phyloP scores from a whole-genome alignment of 2,797 vertebrate genomes.

The Acanthis flammea region DNA sequence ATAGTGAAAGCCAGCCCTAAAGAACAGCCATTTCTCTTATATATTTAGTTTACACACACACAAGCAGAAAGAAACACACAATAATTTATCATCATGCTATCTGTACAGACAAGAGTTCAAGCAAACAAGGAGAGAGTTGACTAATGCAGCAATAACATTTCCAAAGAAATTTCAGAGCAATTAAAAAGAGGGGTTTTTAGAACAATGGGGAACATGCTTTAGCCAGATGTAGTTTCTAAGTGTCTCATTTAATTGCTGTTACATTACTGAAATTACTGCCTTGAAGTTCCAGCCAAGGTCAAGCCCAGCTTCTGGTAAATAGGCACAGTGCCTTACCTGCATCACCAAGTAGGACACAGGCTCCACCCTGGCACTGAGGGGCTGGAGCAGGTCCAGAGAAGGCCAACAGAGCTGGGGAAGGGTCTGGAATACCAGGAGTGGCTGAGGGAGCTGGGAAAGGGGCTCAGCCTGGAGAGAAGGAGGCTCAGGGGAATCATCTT shows the following conservation, averaged over 20 bases:
- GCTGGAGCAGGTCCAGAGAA: neutral
- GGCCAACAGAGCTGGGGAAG: neutral
- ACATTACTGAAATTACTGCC: neutral
- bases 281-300: neutral
- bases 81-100: neutral
- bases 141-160: neutral
- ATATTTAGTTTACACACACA: neutral
- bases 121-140: neutral
- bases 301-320: neutral
- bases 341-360: neutral
- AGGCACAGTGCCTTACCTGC: neutral
- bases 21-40: neutral
- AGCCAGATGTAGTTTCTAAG: neutral
- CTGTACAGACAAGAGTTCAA: neutral
- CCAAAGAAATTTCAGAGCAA: neutral
- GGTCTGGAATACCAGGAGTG: neutral
- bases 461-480: neutral
- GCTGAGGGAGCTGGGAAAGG: neutral
- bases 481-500: neutral
- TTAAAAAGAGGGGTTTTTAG: neutral
- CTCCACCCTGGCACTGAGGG: neutral
- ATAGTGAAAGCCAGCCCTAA: neutral
- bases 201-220: neutral
- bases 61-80: neutral
- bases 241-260: neutral